phyloP scores from a whole-genome alignment of 2,113 vertebrate genomes.

The Chaetorhynchus papuensis region DNA sequence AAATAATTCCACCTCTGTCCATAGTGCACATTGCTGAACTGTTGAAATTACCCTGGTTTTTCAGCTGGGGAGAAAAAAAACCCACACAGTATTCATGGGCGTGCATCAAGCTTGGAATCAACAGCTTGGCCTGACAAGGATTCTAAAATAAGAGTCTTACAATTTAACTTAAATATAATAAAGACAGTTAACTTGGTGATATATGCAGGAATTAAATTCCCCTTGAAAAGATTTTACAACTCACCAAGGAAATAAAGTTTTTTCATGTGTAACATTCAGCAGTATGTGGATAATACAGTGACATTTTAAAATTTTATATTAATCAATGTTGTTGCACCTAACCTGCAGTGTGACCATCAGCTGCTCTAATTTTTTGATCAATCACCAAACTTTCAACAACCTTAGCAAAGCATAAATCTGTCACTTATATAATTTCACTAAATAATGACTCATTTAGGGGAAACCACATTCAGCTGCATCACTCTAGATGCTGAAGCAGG shows the following conservation, averaged over 20 bases:
- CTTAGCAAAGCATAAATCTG: neutral
- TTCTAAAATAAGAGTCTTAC: neutral
- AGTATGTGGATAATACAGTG: neutral
- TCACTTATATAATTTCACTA: neutral
- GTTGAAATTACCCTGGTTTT: neutral
- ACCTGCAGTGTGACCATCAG: neutral
- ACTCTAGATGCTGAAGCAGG: neutral
- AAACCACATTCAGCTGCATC: neutral
- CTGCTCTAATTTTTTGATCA: neutral
- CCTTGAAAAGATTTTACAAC: neutral
- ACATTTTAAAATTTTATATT: neutral
- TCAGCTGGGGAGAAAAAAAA: rapidly evolving
- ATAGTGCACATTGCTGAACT: neutral
- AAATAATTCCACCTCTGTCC: neutral
- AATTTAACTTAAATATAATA: neutral
- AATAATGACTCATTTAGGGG: neutral
- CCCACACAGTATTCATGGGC: neutral
- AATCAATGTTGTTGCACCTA: neutral
- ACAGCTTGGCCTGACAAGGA: neutral
- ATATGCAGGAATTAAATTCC: neutral
- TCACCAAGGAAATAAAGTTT: neutral
- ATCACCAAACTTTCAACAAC: neutral
- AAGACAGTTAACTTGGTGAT: neutral
- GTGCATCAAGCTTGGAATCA: neutral
- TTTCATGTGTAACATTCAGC: neutral